Base-by-base conservation (phyloP, 2,113 vertebrate species). In the Tauraco erythrolophus region DNA sequence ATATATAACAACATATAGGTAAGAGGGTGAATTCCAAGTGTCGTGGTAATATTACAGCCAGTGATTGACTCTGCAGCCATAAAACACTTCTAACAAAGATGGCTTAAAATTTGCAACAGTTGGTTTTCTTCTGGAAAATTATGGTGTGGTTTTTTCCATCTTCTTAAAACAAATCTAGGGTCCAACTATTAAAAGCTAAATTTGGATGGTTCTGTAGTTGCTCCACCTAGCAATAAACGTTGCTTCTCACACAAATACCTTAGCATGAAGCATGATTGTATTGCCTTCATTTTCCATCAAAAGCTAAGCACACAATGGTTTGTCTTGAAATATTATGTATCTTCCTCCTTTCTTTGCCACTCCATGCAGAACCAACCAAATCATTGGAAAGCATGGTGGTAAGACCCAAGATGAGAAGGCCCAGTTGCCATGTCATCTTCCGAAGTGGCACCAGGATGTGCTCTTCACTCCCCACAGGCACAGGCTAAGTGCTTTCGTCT, bases 141-240 rank as follows among this genome's bases (percentile, higher is more conserved):
- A 56, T 3, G 4, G 37, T 60, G 31, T 53, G 48, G 1, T 45
- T 43, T 7, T 7, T 4, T 7, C 5, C 5, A 5, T 6, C 19
- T 9, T 8, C 21, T 23, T 64, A 71, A 77, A 90, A 66, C 5
- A 71, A 54, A 66, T 27, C 11, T 19, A 62, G 14, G 11, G 8
- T 19, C 25, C 50, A 79, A 68, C 39, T 50, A 83, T 33, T 12
- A 56, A 18, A 78, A n/a, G 15, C 33, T 54, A 69, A 77, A 72
- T 35, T 39, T 28, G 17, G 5, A 57, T 30, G 31, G 14, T 68
- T 71, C 24, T 58, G 43, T 21, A 83, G 60, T 37, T 56, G 56
- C 17, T 84, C 17, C 17, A 54, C 10, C 27, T 25, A 33, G 27
- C 31, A 68, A 64, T 27, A 72, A 8, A 39, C 54, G 50, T 58